phyloP scores from a whole-genome alignment of 1,140 invertebrate species.

The Triops longicaudatus region DNA sequence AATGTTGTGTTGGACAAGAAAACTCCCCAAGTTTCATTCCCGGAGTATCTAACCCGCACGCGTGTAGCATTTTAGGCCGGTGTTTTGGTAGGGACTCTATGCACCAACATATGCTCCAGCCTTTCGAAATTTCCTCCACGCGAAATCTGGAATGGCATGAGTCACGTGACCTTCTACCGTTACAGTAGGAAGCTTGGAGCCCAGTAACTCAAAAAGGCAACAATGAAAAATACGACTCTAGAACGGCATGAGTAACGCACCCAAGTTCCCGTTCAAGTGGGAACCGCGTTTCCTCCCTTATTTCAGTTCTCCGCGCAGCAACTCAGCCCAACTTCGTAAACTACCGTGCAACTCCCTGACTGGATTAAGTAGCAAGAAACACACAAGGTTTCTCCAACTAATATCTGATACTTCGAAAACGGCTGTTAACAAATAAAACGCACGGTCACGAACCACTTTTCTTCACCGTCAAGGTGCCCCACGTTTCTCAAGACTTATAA shows the following conservation, averaged over 20 bases:
- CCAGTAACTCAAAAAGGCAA: not conserved
- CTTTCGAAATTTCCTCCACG: not conserved
- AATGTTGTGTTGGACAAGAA: not conserved
- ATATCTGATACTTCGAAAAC: not conserved
- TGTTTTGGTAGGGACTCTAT: not conserved
- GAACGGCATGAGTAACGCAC: too few relatives aligned
- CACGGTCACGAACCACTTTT: not conserved
- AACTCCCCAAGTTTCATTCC: not conserved
- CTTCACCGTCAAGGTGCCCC: not conserved
- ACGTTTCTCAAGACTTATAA: not conserved
- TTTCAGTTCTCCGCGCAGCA: too few relatives aligned
- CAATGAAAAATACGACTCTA: too few relatives aligned
- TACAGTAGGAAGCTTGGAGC: not conserved
- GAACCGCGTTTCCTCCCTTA: too few relatives aligned
- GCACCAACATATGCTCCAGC: not conserved
- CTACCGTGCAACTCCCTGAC: too few relatives aligned
- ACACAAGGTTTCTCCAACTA: not conserved
- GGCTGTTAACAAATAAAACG: not conserved
- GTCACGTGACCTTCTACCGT: not conserved
- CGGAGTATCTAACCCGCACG: not conserved
- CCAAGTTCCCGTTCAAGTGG: too few relatives aligned
- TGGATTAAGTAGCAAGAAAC: too few relatives aligned
- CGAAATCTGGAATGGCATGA: not conserved
- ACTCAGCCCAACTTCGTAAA: too few relatives aligned
- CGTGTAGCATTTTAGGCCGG: not conserved